phyloP scores from a whole-genome alignment of 2,797 vertebrate species.

The Sebastes glaucus region DNA sequence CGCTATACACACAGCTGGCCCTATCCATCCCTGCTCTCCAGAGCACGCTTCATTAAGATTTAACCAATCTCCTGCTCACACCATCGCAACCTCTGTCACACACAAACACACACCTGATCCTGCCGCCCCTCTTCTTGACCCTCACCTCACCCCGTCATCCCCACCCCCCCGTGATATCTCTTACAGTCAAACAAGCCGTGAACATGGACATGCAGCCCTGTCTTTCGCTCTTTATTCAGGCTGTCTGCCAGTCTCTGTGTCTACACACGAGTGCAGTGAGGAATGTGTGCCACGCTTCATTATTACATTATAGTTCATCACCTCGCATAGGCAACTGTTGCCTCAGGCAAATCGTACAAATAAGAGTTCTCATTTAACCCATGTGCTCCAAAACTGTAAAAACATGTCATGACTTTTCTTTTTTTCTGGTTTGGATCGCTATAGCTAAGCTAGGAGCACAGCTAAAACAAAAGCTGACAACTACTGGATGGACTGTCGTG shows the following conservation, averaged over 20 bases:
- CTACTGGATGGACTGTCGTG: background rate
- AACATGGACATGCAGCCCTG: conserved; percentile 43
- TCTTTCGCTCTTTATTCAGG: conserved; percentile 28
- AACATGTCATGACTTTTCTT: background rate
- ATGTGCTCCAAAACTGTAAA: background rate
- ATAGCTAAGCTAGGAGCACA: background rate
- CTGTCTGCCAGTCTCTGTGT: conserved; percentile 31
- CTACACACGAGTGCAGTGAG: background rate
- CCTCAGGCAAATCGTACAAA: conserved; percentile 3
- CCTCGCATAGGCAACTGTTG: background rate
- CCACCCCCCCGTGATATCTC: conserved; percentile 41
- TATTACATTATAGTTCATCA: conserved; percentile 3
- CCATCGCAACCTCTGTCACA: conserved; percentile 20
- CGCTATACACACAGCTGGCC: conserved; percentile 64
- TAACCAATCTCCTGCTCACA: conserved; percentile 40
- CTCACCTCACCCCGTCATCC: conserved; percentile 54
- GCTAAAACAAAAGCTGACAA: background rate
- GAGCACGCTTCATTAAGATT: conserved; percentile 65
- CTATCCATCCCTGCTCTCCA: conserved; percentile 67
- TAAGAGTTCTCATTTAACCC: background rate
- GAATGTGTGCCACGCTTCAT: conserved; percentile 6
- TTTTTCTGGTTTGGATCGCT: background rate
- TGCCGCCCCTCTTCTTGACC: conserved; percentile 46
- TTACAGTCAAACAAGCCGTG: conserved; percentile 60
- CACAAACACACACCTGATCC: conserved; percentile 53